Conservation (phyloP, 2,797 vertebrate species). For the Sebastes melanostomus region DNA sequence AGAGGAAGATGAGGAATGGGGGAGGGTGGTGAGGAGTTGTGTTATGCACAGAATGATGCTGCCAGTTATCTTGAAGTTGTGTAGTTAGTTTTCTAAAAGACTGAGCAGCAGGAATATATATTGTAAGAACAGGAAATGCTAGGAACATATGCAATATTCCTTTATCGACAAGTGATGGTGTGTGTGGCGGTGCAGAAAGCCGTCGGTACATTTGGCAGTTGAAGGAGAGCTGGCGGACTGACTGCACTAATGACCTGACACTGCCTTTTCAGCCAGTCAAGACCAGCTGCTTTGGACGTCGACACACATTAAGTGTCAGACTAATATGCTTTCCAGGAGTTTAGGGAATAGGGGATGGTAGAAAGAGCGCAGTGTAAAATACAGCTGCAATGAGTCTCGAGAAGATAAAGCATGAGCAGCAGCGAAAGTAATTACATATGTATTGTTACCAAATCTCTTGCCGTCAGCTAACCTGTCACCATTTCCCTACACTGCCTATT, state of each 20-base stretch:
- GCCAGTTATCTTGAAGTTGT: constrained; percentile 26
- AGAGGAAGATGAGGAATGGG: constrained; percentile 52
- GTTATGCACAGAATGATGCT: constrained; percentile 13
- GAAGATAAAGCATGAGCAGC: constrained; percentile 76
- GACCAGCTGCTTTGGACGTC: constrained; percentile 77
- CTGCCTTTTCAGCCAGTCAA: constrained; percentile 72
- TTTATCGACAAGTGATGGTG: constrained; percentile 46
- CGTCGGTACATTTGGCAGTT: constrained; percentile 67
- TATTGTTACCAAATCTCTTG: constrained; percentile 75
- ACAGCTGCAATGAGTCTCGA: constrained; percentile 71
- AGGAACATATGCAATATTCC: constrained; percentile 38
- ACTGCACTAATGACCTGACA: constrained; percentile 80
- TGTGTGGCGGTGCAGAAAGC: constrained; percentile 51
- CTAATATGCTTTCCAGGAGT: constrained; percentile 79
- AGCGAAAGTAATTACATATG: constrained; percentile 78
- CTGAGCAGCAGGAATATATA: constrained; percentile 1
- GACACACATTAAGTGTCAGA: constrained; percentile 76
- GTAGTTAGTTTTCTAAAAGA: constrained; percentile 24
- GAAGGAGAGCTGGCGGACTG: constrained; percentile 64
- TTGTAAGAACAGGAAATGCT: constrained; percentile 14
- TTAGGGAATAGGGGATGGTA: constrained; percentile 63
- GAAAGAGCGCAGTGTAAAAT: constrained; percentile 53
- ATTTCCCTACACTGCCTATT: constrained; percentile 39
- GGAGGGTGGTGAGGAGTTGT: constrained; percentile 7
- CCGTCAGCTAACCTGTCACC: constrained; percentile 72